phyloP scores from a whole-genome alignment of 1,140 invertebrate genomes.

The Drosophila busckii region DNA sequence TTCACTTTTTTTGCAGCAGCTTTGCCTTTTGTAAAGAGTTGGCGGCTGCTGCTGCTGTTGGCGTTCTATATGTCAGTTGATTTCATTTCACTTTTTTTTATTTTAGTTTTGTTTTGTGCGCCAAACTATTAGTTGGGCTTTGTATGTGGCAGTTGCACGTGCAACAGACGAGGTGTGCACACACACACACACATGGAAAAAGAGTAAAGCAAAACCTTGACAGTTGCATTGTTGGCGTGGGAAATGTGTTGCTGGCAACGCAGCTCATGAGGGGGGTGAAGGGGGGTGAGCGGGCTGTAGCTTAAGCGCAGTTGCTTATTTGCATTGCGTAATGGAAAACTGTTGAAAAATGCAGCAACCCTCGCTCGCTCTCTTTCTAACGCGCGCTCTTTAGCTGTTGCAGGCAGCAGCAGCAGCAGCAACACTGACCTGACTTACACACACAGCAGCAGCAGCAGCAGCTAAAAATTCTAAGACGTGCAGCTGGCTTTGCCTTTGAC shows the following conservation, averaged over 20 bases:
- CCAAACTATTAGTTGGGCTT: slow-evolving; percentile 65
- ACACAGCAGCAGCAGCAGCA: background rate
- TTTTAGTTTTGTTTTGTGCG: slow-evolving; percentile 32
- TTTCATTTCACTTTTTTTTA: slow-evolving; percentile 70
- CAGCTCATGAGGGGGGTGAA: background rate
- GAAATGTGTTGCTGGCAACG: slow-evolving; percentile 3
- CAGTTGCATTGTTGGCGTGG: slow-evolving; percentile 63
- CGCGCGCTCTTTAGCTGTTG: slow-evolving; percentile 11
- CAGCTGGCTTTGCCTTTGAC: slow-evolving; percentile 19
- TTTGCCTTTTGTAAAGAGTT: slow-evolving; percentile 46
- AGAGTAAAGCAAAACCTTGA: slow-evolving; percentile 56
- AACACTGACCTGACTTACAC: slow-evolving; percentile 64
- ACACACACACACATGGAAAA: slow-evolving; percentile 7
- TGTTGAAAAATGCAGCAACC: slow-evolving; percentile 19
- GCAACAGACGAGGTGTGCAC: background rate
- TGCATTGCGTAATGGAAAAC: slow-evolving; percentile 70
- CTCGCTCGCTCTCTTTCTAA: slow-evolving; percentile 30
- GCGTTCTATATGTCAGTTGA: slow-evolving; percentile 70
- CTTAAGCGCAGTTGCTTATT: slow-evolving; percentile 35
- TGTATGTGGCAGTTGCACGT: slow-evolving; percentile 26
- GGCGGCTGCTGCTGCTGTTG: slow-evolving; percentile 6
- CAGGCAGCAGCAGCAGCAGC: slow-evolving; percentile 39
- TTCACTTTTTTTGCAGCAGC: slow-evolving; percentile 38
- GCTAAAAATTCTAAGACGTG: background rate
- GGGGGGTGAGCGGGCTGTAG: background rate